phyloP scores from a whole-genome alignment of 2,888 invertebrate species.

The Tipula helvola region DNA sequence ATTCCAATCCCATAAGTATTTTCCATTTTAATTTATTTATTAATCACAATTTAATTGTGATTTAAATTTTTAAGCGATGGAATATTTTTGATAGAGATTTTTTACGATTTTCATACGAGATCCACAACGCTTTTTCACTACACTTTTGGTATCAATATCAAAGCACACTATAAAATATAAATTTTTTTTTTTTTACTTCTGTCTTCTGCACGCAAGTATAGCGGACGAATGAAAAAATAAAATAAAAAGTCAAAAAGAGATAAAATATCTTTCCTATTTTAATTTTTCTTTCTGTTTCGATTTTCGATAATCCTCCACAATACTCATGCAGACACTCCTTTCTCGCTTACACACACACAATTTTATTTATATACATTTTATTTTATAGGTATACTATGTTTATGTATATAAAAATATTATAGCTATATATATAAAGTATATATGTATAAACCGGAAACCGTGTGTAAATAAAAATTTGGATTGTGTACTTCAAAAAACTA shows the following conservation, averaged over 20 bases:
- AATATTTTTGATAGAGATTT: not conserved
- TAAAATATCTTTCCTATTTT: not conserved
- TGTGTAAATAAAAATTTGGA: not conserved
- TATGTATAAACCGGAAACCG: not conserved
- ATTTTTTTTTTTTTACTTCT: not conserved
- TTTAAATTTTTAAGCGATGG: not conserved
- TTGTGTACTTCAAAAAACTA: not conserved
- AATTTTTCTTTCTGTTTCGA: not conserved
- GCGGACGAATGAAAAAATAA: not conserved
- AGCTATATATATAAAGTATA: too few relatives aligned
- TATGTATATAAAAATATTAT: too few relatives aligned
- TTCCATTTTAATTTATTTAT: constrained; percentile 4
- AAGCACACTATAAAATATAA: not conserved
- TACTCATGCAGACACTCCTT: not conserved
- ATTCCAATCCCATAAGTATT: constrained; percentile 6
- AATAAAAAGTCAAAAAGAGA: not conserved
- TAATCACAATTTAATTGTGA: constrained; percentile 7
- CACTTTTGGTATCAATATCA: not conserved
- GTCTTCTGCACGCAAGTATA: not conserved
- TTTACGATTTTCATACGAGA: not conserved
- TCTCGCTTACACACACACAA: not conserved
- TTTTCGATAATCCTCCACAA: not conserved
- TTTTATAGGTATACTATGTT: too few relatives aligned
- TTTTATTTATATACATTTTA: not conserved
- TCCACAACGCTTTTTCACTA: not conserved